phyloP scores from a whole-genome alignment of 1,140 invertebrate genomes.

The Pygmarrhopalites habei region DNA sequence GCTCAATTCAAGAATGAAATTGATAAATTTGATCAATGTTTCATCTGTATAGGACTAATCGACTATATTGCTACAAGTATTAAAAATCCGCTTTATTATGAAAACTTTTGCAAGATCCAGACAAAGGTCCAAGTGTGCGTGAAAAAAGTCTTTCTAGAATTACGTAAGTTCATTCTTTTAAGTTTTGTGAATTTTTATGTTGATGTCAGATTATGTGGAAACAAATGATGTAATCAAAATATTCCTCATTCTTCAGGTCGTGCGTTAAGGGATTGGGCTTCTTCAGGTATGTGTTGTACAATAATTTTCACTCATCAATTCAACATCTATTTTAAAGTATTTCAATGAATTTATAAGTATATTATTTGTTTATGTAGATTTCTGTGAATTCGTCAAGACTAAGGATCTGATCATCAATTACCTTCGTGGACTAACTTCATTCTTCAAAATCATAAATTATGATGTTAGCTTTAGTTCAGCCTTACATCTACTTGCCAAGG shows the following conservation, averaged over 20 bases:
- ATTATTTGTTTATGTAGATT: background rate
- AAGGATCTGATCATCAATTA: background rate
- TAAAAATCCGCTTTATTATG: constrained; percentile 21
- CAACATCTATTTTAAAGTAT: background rate
- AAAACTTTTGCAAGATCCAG: constrained; percentile 8
- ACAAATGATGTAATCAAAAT: background rate
- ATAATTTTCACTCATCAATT: background rate
- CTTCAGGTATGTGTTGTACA: too few species aligned
- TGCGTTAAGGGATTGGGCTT: too few species aligned
- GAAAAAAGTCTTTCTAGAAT: background rate
- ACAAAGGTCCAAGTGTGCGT: background rate
- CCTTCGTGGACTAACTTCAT: background rate
- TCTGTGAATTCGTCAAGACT: background rate
- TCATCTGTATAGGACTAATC: constrained; percentile 17
- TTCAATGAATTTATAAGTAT: background rate
- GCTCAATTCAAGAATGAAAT: constrained; percentile 10
- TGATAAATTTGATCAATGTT: constrained; percentile 18
- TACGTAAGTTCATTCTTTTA: background rate
- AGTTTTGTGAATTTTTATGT: too few species aligned
- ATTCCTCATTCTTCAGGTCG: background rate
- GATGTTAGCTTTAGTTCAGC: background rate
- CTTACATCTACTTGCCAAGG: too few species aligned
- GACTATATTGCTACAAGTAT: constrained; percentile 14
- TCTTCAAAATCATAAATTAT: background rate
- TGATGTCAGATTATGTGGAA: too few species aligned